Conservation (phyloP, 2,888 invertebrate species). For the Hydroisotoma schaefferi region DNA sequence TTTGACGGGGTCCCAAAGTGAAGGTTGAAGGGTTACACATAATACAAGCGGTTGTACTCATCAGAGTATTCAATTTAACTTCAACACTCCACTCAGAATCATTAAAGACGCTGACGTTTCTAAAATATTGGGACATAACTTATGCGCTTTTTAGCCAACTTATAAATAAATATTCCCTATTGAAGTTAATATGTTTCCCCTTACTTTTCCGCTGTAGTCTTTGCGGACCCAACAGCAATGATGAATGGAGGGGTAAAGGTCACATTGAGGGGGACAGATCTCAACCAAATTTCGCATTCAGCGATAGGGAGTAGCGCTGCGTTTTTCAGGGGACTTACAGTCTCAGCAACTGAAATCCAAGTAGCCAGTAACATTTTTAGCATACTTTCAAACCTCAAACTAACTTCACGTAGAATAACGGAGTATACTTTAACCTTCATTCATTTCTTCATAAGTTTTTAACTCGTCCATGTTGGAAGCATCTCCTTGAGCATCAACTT, state of each 20-base stretch:
- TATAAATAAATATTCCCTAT: no score
- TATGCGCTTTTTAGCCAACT: no score
- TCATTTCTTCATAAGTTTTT: background rate
- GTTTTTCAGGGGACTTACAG: background rate
- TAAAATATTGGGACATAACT: no score
- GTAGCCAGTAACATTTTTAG: background rate
- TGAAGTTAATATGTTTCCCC: background rate
- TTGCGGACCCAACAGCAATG: slow-evolving; percentile 12
- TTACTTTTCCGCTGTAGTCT: slow-evolving; percentile 3
- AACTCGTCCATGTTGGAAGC: background rate
- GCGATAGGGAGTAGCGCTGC: slow-evolving; percentile 18
- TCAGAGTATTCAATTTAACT: slow-evolving; percentile 11
- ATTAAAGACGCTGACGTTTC: slow-evolving; percentile 16
- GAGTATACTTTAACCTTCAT: background rate
- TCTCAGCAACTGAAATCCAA: background rate
- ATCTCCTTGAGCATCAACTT: background rate
- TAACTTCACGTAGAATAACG: background rate
- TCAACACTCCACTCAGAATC: slow-evolving; percentile 14
- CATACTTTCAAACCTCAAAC: background rate
- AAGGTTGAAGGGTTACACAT: slow-evolving; percentile 11
- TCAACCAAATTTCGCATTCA: slow-evolving; percentile 36
- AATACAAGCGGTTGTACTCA: slow-evolving; percentile 3
- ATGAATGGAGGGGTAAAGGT: slow-evolving; percentile 31
- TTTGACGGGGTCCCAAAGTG: slow-evolving; percentile 12
- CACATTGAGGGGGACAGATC: slow-evolving; percentile 31